phyloP scores from a whole-genome alignment of 1,140 invertebrate species.

The Euura lappo region DNA sequence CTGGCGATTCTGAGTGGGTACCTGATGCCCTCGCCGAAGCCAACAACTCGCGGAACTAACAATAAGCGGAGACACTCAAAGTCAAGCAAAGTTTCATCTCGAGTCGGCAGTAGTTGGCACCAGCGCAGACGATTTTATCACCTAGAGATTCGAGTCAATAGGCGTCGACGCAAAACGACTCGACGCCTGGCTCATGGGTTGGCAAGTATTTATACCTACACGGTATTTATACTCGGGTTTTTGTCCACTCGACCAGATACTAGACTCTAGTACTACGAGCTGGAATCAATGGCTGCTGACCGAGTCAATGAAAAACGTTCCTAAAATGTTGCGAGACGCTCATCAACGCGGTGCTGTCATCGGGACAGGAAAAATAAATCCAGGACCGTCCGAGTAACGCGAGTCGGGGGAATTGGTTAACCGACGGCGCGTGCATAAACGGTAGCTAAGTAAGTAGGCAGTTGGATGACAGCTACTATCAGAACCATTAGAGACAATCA shows the following conservation, averaged over 20 bases:
- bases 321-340: no score
- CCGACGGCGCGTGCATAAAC: conserved; percentile 39
- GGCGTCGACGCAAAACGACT: neutral
- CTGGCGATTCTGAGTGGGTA: neutral
- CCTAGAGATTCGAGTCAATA: conserved; percentile 2
- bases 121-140: neutral
- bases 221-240: neutral
- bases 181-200: neutral
- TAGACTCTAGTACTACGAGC: no score
- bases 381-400: neutral
- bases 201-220: neutral
- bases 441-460: conserved; percentile 39
- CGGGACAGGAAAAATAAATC: conserved; percentile 3
- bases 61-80: neutral
- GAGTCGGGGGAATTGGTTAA: conserved; percentile 36
- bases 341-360: no score
- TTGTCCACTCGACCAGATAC: neutral
- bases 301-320: no score
- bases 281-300: no score
- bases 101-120: neutral
- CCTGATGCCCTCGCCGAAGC: neutral
- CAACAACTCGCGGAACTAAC: neutral
- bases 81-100: conserved; percentile 7
- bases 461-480: conserved; percentile 44
- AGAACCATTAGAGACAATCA: conserved; percentile 47